Evolutionary conservation across 2,888 invertebrate species (phyloP), one percentile per base, ranked within the genome.

Genomic region (Pasiphila rectangulata): DNA sequence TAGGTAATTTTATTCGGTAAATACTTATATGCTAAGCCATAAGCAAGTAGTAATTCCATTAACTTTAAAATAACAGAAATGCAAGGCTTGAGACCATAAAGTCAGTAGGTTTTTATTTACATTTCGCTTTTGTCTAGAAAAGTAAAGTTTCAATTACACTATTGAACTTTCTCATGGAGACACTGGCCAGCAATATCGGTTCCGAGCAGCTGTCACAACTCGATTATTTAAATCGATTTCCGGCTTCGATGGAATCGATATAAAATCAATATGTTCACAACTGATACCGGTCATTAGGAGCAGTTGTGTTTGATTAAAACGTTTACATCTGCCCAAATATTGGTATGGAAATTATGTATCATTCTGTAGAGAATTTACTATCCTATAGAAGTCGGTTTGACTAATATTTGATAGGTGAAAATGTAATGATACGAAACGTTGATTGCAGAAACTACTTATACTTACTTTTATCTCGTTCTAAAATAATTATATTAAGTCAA

Each of bases 251-350:
- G 12, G 12, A 58, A 56, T 61, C 66, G 58, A 66, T 67, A 59
- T 43, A 39, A 51, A 56, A 60, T 57, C 63, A 60, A 66, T 66
- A 57, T 15, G 32, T 12, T 34, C 38, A 54, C 45, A 39, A 51
- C 20, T 29, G 24, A 37, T 48, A 36, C n/a, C 16, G 29, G 29
- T 32, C 17, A 16, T 19, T 34, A 42, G 3, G 4, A 32, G 9
- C 37, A 47, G 47, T 34, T 42, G 47, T 23, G 17, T 24, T 37
- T 32, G 12, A 19, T 20, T 35, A 21, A 27, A 1, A 1, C 12
- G 12, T 16, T 20, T 19, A 36, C 36, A 47, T 23, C 46, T 47
- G 46, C 0, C 1, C 19, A 37, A 41, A 41, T 35, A 39, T 45
- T 24, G 7, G 23, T 9, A 17, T 1, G 5, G 5, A 9, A 32